phyloP scores from a whole-genome alignment of 2,113 vertebrate species.

The Terrapene triunguis region DNA sequence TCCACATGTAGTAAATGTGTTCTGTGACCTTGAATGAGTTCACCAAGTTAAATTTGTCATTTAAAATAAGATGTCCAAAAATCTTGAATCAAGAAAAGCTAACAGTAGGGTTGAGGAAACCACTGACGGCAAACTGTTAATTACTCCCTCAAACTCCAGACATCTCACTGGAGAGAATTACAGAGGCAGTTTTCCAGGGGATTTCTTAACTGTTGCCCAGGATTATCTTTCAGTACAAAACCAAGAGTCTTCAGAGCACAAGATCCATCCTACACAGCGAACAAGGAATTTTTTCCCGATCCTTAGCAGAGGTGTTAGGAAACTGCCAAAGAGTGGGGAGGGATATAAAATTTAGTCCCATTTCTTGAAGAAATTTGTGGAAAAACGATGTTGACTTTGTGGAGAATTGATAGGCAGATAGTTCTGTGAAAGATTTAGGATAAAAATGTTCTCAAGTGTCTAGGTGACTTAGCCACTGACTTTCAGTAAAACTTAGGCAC shows the following conservation, averaged over 20 bases:
- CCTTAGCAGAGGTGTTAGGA: background rate
- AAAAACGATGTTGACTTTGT: background rate
- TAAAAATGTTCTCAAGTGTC: background rate
- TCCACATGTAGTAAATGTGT: background rate
- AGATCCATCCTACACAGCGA: background rate
- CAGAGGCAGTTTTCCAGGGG: background rate
- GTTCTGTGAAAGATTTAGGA: background rate
- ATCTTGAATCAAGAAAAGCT: background rate
- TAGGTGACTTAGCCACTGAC: background rate
- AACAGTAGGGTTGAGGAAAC: slow-evolving; percentile 1
- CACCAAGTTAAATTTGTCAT: background rate
- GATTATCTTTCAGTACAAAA: background rate
- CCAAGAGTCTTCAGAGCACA: background rate
- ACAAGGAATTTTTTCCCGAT: background rate
- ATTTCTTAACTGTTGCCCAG: background rate
- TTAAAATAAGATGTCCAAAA: background rate
- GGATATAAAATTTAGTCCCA: background rate
- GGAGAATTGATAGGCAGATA: background rate
- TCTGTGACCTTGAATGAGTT: background rate
- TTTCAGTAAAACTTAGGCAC: background rate
- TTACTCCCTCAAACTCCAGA: background rate
- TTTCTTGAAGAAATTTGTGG: background rate
- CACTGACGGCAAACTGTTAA: background rate
- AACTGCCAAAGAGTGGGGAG: background rate
- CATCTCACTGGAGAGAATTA: background rate